These are phyloP conservation scores for Alca torda DNA, from an alignment of 2,797 vertebrate genomes.

Conservation along the genomic window DNA sequence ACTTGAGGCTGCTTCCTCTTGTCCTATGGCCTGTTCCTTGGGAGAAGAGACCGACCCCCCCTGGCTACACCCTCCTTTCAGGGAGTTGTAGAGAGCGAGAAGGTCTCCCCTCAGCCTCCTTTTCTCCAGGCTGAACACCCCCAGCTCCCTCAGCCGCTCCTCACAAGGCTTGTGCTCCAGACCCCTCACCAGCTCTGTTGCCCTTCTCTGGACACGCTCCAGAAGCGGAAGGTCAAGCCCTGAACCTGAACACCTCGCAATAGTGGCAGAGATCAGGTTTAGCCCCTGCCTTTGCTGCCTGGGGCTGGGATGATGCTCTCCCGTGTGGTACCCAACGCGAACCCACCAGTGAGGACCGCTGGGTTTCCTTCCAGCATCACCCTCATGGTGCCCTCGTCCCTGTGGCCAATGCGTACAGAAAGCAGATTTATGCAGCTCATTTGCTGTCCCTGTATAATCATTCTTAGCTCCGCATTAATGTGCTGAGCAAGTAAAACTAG, in stretches of 20 bases:
- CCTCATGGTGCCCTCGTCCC: background rate
- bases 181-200: too few relatives aligned
- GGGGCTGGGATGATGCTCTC: background rate
- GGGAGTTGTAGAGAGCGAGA: too few relatives aligned
- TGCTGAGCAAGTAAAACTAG: conserved; percentile 38
- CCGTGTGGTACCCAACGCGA: accelerated
- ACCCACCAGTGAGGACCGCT: accelerated
- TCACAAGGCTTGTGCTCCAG: too few relatives aligned
- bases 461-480: conserved; percentile 5
- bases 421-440: conserved; percentile 16
- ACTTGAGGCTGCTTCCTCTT: too few relatives aligned
- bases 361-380: background rate
- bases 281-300: background rate
- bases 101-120: too few relatives aligned
- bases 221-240: background rate
- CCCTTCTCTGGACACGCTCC: too few relatives aligned
- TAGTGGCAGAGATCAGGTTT: accelerated
- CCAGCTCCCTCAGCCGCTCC: too few relatives aligned
- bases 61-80: too few relatives aligned
- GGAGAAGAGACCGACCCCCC: too few relatives aligned
- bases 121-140: too few relatives aligned
- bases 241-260: background rate
- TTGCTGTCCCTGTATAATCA: background rate
- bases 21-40: too few relatives aligned
- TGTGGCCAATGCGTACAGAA: background rate